Evolutionary conservation across 1,140 invertebrate genomes (phyloP), one percentile per base, ranked within the genome.

Genomic region (Drosophila busckii): DNA sequence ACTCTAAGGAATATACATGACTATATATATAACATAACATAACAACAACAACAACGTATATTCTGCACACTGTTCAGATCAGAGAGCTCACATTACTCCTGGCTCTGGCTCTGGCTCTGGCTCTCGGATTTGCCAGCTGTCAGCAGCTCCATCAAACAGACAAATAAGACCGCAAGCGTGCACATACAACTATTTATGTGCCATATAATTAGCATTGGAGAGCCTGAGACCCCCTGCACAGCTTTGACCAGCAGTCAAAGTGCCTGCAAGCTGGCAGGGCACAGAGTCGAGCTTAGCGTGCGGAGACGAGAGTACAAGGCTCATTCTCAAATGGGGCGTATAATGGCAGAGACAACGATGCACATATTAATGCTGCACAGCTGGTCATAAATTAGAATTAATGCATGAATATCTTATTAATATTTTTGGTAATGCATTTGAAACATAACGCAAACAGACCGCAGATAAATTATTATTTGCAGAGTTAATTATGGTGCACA

Each of bases 331-430:
- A 61, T 68, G 55, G 40, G 38, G 34, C 26, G 45, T 35, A 45
- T 13, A 49, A 54, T 40, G 34, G 19, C 25, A 13, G 31, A 40
- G 23, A 1, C 13, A 16, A 44, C 28, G 41, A 26, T 35, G 46
- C 35, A 29, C 13, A 16, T 12, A 29, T 9, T 9, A 17, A n/a
- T n/a, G n/a, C 17, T 17, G 16, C 61, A 55, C 68, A 61, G 61
- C 55, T 49, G 61, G 61, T 10, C 32, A 71, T 66, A 61, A 71
- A 71, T 71, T 26, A 32, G 38, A 54, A 52, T 71, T 66, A 60
- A 54, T 61, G 32, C 54, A 46, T 32, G 20, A 15, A 66, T 56
- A 44, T 31, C 22, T 52, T 52, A 60, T 46, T 60, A 45, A 71
- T 67, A 62, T 56, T 71, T 73, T 69, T 40, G 54, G 20, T 32